Evolutionary conservation across 2,888 invertebrate genomes (phyloP).

Genomic region (Trissolcus brochymenae): DNA sequence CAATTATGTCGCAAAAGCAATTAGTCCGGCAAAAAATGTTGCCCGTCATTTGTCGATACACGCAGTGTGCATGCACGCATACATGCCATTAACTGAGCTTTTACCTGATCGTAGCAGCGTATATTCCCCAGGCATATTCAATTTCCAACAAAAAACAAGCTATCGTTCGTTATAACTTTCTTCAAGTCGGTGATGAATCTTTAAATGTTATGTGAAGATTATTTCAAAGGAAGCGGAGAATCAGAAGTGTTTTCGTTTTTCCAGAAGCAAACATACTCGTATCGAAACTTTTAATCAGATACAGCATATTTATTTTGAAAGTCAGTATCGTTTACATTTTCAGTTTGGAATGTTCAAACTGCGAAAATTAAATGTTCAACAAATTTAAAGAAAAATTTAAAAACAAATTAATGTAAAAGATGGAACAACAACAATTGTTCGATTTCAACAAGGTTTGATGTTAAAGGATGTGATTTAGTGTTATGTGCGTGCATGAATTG

Average conservation of each 20-base stretch:
- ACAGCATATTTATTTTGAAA: no score
- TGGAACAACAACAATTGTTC: no score
- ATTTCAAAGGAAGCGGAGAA: no score
- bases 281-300: no score
- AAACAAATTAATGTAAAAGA: no score
- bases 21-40: conserved; percentile 9
- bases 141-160: conserved; percentile 30
- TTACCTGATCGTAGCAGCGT: conserved; percentile 20
- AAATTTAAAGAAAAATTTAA: no score
- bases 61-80: conserved; percentile 31
- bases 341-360: no score
- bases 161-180: conserved; percentile 45
- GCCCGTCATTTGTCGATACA: conserved; percentile 18
- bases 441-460: no score
- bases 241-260: no score
- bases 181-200: conserved; percentile 24
- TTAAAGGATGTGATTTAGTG: background rate
- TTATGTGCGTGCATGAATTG: conserved; percentile 3
- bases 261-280: no score
- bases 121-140: conserved; percentile 13
- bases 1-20: conserved; percentile 21
- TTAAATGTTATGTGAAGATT: conserved; percentile 3
- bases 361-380: no score
- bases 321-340: no score
- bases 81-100: conserved; percentile 38